Base-by-base conservation (phyloP, 2,888 invertebrate species). In the Drosophila rellima region DNA sequence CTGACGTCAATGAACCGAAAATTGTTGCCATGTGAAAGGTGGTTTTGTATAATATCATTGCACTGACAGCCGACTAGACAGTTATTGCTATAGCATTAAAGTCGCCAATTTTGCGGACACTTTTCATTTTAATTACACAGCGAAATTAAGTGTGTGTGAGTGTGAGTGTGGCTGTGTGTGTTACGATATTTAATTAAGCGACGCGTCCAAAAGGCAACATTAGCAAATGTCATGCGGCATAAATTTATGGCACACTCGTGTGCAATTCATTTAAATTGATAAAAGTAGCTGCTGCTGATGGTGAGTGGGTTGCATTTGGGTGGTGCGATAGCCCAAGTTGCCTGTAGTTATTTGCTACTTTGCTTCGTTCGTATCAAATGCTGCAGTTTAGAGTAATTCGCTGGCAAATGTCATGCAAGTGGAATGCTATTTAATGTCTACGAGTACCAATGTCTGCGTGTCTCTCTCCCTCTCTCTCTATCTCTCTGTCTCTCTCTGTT, bases 221-320 rank as follows among this genome's bases (percentile, higher is more conserved):
- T 85, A 84, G 82, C 68, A 82, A 89, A 71, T 89, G 89, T 84
- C 89, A 82, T 70, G 82, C 69, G 76, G 75, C 78, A 68, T 71
- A 71, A 89, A 90, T 90, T 90, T 89, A 90, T 88, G 82, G 72
- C 78, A 78, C 90, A 79, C 90, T 90, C 81, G 89, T 77, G 90
- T 81, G 74, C 85, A 85, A 89, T 90, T 86, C 80, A 84, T 89
- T 88, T 84, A 80, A 90, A 90, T 90, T 90, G 91, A 91, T 90
- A 90, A 82, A 80, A 67, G 68, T 70, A 77, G 78, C 74, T 74
- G 74, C 37, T 73, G 50, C 11, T 33, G 45, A 2, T 40, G 37
- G 10, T 4, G 37, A 10, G 17, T 18, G 2, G 18, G 10, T 26
- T 26, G 26, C 26, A 26, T 1, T 18, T 17, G 29, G 17, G 18